phyloP scores from a whole-genome alignment of 2,113 vertebrate genomes.

The Polyodon spathula region DNA sequence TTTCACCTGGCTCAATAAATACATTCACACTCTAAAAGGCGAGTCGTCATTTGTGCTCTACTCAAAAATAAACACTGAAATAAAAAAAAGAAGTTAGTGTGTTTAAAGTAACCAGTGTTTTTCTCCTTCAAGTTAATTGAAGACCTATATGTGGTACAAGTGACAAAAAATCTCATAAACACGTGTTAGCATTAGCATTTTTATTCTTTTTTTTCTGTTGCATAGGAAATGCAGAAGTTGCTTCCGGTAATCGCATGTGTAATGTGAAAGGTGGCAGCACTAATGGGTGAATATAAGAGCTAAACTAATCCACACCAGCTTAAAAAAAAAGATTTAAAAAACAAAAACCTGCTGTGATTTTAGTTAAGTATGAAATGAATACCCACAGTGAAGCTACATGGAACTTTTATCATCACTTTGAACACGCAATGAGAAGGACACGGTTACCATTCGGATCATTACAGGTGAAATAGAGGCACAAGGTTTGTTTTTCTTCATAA shows the following conservation, averaged over 20 bases:
- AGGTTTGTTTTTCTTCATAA: slow-evolving; percentile 46
- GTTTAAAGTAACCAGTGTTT: not conserved
- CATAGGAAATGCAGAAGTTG: slow-evolving; percentile 99
- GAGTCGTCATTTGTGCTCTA: too few species aligned
- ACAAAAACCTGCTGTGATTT: slow-evolving; percentile 65
- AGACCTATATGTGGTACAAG: not conserved
- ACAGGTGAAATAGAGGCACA: slow-evolving; percentile 90
- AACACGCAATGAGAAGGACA: slow-evolving; percentile 71
- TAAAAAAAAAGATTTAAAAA: slow-evolving; percentile 45
- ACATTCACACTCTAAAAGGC: too few species aligned
- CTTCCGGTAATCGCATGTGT: slow-evolving; percentile 93
- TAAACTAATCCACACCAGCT: slow-evolving; percentile 79
- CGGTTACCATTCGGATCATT: slow-evolving; percentile 76
- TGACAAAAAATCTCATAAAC: slow-evolving; percentile 23
- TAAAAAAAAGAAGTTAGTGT: too few species aligned
- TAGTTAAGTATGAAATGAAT: slow-evolving; percentile 75
- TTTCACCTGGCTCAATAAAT: too few species aligned
- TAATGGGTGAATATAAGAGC: slow-evolving; percentile 80
- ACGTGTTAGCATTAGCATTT: slow-evolving; percentile 83
- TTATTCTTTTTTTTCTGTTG: slow-evolving; percentile 87
- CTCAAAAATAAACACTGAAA: too few species aligned
- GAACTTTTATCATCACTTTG: slow-evolving; percentile 42
- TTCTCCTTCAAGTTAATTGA: not conserved
- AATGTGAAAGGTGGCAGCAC: slow-evolving; percentile 85
- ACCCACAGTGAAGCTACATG: slow-evolving; percentile 81